These are phyloP conservation scores for Gymnoscelis rufifasciata DNA, from an alignment of 2,888 invertebrate species.

Conservation along the genomic window DNA sequence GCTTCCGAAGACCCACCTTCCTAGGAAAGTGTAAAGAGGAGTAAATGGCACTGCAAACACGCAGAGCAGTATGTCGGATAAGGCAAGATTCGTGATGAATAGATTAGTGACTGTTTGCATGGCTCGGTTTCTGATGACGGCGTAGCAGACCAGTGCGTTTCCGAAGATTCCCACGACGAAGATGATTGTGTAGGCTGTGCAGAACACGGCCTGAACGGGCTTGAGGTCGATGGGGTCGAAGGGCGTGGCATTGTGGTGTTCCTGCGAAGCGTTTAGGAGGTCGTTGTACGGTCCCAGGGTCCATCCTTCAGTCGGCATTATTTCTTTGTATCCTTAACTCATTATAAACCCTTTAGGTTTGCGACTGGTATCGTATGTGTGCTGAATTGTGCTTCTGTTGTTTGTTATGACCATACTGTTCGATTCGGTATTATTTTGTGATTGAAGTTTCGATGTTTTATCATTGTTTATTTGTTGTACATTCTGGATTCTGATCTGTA, in stretches of 20 bases:
- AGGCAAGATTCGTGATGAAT: constrained; percentile 93
- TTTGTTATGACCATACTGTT: constrained; percentile 45
- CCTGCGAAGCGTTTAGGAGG: constrained; percentile 38
- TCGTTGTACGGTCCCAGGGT: constrained; percentile 47
- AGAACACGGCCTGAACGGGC: constrained; percentile 85
- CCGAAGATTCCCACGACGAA: constrained; percentile 90
- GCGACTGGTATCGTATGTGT: constrained; percentile 42
- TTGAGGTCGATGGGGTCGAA: constrained; percentile 82
- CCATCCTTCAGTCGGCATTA: constrained; percentile 66
- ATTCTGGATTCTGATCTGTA: constrained; percentile 13
- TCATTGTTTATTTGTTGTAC: constrained; percentile 8
- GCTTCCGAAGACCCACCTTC: constrained; percentile 91
- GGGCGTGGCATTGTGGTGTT: constrained; percentile 40
- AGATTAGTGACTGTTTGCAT: constrained; percentile 97
- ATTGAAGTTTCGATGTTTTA: constrained; percentile 3
- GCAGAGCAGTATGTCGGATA: constrained; percentile 92
- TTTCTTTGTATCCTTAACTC: constrained; percentile 54
- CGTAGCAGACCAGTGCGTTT: constrained; percentile 91
- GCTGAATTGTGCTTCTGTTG: constrained; percentile 26
- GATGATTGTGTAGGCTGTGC: constrained; percentile 86
- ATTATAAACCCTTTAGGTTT: constrained; percentile 62
- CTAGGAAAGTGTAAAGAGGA: constrained; percentile 90
- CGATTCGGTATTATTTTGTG: constrained; percentile 9
- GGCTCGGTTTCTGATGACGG: constrained; percentile 88
- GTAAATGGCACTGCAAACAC: constrained; percentile 93